Evolutionary conservation across 2,113 vertebrate genomes (phyloP), one percentile per base, ranked within the genome.

Genomic region (Chloropsis cyanopogon): DNA sequence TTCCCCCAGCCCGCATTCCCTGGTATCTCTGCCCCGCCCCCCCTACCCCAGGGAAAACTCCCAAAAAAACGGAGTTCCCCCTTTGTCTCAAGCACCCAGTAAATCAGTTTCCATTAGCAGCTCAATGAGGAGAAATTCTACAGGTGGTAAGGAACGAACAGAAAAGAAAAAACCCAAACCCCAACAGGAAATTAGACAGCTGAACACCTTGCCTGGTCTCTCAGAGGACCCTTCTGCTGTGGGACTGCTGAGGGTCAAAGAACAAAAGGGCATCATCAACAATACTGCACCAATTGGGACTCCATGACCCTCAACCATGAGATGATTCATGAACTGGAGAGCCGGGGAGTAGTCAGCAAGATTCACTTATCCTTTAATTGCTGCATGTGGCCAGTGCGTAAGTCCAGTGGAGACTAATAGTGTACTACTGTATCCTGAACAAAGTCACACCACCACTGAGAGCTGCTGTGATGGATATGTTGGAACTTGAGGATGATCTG

Each of bases 251-350:
- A 53, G 8, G 33, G 37, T 52, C 1, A 6, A 69, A 39, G 33
- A 77, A 12, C 26, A 53, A 16, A 33, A 69, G 28, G 28, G 4
- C 33, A 60, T 18, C 14, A 26, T 61, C 26, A 39, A 20, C 18
- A 53, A 7, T 12, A 69, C 10, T 0, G 1, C 18, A 39, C 8
- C 6, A 77, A 2, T 10, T 0, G 0, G 7, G 26, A 10, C 6
- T 44, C 37, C 2, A 2, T 60, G 72, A 33, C 10, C 24, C 8
- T 4, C 14, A 39, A 46, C 10, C 47, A 28, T 46, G 47, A 28
- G 28, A 39, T 16, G 4, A 20, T 47, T n/a, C 3, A 5, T 24
- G 46, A 46, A 53, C 28, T 46, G 39, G 39, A 69, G 23, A 52
- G 8, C 2, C 10, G 46, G 28, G 28, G 47, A 46, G 5, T 46